Evolutionary conservation across 2,113 vertebrate species (phyloP).

Genomic region (Syngnathus typhle): DNA sequence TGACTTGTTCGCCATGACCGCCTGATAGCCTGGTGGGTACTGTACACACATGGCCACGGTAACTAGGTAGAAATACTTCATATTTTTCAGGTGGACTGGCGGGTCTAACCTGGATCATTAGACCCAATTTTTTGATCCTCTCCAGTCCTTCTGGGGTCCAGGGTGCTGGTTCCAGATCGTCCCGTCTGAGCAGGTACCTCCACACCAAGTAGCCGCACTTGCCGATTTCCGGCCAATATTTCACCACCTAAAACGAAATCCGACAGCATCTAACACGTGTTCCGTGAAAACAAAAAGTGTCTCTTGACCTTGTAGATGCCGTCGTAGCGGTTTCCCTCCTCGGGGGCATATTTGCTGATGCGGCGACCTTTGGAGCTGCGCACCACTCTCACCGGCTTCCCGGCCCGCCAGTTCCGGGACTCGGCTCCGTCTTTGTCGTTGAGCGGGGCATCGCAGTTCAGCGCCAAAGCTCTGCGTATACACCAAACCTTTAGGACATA

Average conservation of each 20-base stretch:
- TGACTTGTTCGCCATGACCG: constrained; percentile 92
- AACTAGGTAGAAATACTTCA: too few species aligned
- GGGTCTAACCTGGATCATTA: constrained; percentile 83
- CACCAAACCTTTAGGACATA: neutral
- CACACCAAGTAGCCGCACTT: constrained; percentile 97
- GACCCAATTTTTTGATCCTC: constrained; percentile 85
- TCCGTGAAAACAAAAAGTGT: neutral
- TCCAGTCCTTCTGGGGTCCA: constrained; percentile 95
- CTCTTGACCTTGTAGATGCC: constrained; percentile 95
- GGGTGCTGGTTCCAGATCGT: constrained; percentile 91
- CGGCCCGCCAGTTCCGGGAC: constrained; percentile 95
- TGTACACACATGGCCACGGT: constrained; percentile 38
- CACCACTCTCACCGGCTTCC: constrained; percentile 94
- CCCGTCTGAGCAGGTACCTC: constrained; percentile 92
- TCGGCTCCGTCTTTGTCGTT: constrained; percentile 98
- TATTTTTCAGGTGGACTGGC: too few species aligned
- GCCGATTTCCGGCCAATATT: constrained; percentile 98
- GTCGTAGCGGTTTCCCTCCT: constrained; percentile 98
- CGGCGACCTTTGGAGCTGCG: constrained; percentile 95
- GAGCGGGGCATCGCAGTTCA: constrained; percentile 94
- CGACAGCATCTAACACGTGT: neutral
- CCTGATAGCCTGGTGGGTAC: constrained; percentile 94
- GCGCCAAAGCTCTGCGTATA: constrained; percentile 84
- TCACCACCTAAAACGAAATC: constrained; percentile 80
- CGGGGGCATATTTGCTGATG: constrained; percentile 98